Evolutionary conservation across 2,113 vertebrate species (phyloP).

Genomic region (Phodopus roborovskii): DNA sequence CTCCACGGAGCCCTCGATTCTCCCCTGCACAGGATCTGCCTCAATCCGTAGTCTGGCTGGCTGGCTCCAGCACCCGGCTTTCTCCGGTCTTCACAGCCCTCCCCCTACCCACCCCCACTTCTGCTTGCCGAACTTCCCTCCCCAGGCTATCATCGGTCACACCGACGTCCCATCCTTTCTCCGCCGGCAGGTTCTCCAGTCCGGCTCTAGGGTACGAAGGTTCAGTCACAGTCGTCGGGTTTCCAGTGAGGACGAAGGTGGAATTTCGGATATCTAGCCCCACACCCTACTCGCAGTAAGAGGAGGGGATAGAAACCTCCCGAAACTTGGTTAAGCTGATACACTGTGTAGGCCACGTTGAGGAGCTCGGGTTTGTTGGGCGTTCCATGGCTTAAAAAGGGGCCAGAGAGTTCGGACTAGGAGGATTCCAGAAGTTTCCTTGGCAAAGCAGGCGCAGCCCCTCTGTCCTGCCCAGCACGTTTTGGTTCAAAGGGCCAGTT

Average conservation of each 20-base stretch:
- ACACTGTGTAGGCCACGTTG: background rate
- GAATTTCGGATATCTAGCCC: background rate
- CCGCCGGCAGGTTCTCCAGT: background rate
- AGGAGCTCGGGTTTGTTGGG: fast-evolving
- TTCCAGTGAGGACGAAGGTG: background rate
- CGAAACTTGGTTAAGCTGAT: background rate
- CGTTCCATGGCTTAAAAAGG: background rate
- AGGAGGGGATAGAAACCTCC: background rate
- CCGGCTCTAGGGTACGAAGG: background rate
- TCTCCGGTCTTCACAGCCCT: background rate
- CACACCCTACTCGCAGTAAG: background rate
- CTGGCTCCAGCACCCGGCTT: background rate
- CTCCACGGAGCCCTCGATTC: background rate
- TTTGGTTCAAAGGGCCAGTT: conserved; percentile 19
- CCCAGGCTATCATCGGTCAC: background rate
- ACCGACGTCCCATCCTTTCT: background rate
- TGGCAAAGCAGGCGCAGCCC: background rate
- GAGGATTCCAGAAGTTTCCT: background rate
- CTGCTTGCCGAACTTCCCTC: background rate
- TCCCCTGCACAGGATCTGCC: background rate
- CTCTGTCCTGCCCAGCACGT: background rate
- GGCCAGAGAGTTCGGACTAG: background rate
- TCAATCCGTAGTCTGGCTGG: background rate
- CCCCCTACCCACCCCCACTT: background rate
- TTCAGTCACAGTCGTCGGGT: background rate